Conservation (phyloP, 2,113 vertebrate species). For the Prolemur simus region DNA sequence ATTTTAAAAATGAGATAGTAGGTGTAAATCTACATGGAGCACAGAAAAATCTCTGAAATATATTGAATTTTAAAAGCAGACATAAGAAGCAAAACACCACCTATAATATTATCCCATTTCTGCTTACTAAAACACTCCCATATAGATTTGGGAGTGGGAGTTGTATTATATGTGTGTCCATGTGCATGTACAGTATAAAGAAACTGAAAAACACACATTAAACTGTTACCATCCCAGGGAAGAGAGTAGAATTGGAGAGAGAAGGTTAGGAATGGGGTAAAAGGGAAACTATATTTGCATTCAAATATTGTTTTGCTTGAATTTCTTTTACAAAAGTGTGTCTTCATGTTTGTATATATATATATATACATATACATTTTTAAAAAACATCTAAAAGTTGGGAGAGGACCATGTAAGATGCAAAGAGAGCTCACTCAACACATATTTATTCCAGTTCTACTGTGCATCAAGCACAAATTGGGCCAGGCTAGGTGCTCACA, state of each 20-base stretch:
- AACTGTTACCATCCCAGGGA: background rate
- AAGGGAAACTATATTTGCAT: background rate
- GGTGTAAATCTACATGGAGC: background rate
- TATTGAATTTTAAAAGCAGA: background rate
- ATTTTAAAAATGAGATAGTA: background rate
- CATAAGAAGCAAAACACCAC: background rate
- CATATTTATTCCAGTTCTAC: background rate
- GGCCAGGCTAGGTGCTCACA: too few relatives aligned
- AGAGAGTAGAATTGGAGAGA: background rate
- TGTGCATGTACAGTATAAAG: background rate
- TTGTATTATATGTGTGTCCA: background rate
- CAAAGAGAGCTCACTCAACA: background rate
- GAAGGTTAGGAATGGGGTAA: background rate
- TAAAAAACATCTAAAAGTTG: background rate
- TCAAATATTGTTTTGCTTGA: background rate
- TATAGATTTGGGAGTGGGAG: background rate
- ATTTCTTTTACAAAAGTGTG: background rate
- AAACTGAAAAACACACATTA: background rate
- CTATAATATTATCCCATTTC: background rate
- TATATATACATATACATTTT: background rate
- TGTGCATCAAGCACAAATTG: background rate
- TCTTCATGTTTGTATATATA: background rate
- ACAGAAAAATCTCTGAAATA: background rate
- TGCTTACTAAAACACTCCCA: background rate
- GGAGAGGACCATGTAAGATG: background rate